Percentiles rank a stretch among this genome's conserved stretches.
phyloP scores from a whole-genome alignment of 2,888 invertebrate genomes.

The Allophyes oxyacanthae region DNA sequence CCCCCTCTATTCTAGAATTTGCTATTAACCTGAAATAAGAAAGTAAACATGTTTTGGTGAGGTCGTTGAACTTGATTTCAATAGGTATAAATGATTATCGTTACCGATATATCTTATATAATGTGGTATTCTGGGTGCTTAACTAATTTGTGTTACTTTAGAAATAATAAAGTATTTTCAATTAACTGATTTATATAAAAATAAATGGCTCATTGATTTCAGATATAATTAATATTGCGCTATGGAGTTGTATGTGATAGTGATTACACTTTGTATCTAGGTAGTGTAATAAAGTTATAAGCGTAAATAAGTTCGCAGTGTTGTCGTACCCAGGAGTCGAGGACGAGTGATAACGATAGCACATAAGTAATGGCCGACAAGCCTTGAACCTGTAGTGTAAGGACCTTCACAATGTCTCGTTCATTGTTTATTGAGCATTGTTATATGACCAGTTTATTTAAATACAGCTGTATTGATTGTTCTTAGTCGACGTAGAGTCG shows the following conservation, averaged over 20 bases:
- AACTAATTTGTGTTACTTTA: slow-evolving; percentile 1
- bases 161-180: background rate
- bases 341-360: slow-evolving; percentile 74
- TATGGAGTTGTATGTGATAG: background rate
- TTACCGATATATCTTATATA: slow-evolving; percentile 3
- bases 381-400: slow-evolving; percentile 83
- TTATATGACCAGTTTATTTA: slow-evolving; percentile 51
- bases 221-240: background rate
- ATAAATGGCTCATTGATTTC: background rate
- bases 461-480: slow-evolving; percentile 57
- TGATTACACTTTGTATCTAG: background rate
- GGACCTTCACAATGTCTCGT: slow-evolving; percentile 74
- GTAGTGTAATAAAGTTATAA: slow-evolving; percentile 14
- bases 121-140: slow-evolving; percentile 7
- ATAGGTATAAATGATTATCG: slow-evolving; percentile 26
- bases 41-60: slow-evolving; percentile 71
- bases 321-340: slow-evolving; percentile 53
- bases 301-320: slow-evolving; percentile 45
- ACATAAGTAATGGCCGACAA: slow-evolving; percentile 72
- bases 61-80: slow-evolving; percentile 55
- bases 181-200: background rate
- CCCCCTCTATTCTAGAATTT: slow-evolving; percentile 79
- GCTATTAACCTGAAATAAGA: slow-evolving; percentile 83
- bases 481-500: slow-evolving; percentile 38
- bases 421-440: slow-evolving; percentile 69